These are phyloP conservation scores for Gymnoscelis rufifasciata DNA, from an alignment of 2,888 invertebrate species.

Conservation along the genomic window DNA sequence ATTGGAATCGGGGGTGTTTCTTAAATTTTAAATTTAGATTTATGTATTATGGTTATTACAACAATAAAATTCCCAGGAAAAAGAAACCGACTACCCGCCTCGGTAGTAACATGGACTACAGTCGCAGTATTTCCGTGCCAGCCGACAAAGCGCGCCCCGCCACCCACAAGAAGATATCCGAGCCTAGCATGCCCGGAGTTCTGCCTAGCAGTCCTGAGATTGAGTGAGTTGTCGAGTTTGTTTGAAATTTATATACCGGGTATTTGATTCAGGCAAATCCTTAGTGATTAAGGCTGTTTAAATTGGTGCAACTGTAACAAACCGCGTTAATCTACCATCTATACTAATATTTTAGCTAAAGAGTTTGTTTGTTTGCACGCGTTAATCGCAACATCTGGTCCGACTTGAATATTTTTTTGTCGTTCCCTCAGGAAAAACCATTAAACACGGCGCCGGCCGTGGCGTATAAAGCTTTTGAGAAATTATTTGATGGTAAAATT, in stretches of 20 bases:
- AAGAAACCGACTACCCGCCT: constrained; percentile 83
- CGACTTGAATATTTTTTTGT: too few species aligned
- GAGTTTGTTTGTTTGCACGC: too few species aligned
- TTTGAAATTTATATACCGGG: not conserved
- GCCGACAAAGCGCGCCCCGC: constrained; percentile 82
- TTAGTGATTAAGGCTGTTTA: not conserved
- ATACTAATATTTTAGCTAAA: too few species aligned
- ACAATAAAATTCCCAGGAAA: constrained; percentile 72
- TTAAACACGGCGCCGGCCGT: too few species aligned
- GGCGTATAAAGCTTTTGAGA: too few species aligned
- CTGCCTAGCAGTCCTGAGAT: constrained; percentile 84
- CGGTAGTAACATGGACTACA: constrained; percentile 84
- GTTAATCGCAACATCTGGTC: too few species aligned
- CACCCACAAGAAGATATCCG: constrained; percentile 71
- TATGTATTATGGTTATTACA: constrained; percentile 20
- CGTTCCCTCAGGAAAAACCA: too few species aligned
- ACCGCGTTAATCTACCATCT: too few species aligned
- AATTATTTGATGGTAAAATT: too few species aligned
- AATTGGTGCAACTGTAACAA: not conserved
- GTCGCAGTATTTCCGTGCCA: constrained; percentile 92
- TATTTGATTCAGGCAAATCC: constrained; percentile 24
- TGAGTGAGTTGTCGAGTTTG: constrained; percentile 77
- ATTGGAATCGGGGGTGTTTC: too few species aligned
- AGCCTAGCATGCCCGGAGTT: constrained; percentile 77
- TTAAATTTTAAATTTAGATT: not conserved